These are phyloP conservation scores for Psettodes erumei DNA, from an alignment of 2,113 vertebrate species.

Conservation along the genomic window DNA sequence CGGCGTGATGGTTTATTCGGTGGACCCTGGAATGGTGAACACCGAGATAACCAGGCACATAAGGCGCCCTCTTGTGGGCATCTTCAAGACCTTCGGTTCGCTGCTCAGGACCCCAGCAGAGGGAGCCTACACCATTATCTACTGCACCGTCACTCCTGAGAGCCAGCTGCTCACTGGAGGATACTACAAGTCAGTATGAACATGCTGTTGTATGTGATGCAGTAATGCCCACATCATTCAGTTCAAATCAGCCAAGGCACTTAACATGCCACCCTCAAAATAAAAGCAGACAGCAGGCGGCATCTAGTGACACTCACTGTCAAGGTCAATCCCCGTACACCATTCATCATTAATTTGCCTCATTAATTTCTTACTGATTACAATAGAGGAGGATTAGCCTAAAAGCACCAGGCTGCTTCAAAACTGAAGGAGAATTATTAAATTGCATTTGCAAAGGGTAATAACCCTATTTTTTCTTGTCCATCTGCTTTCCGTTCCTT, in stretches of 20 bases:
- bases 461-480: neutral
- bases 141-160: conserved; percentile 76
- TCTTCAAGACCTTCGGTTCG: conserved; percentile 50
- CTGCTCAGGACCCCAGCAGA: conserved; percentile 75
- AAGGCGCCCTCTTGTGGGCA: conserved; percentile 47
- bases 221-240: neutral
- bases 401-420: neutral
- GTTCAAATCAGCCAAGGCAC: neutral
- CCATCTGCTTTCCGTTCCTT: neutral
- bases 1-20: conserved; percentile 74
- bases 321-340: neutral
- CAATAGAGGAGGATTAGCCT: neutral
- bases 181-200: conserved; percentile 74
- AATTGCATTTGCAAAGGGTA: neutral
- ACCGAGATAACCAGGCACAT: conserved; percentile 72
- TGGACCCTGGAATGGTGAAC: conserved; percentile 78
- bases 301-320: neutral
- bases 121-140: conserved; percentile 76
- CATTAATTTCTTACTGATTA: neutral
- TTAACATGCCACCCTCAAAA: neutral
- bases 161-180: conserved; percentile 68
- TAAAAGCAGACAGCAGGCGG: neutral
- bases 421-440: neutral
- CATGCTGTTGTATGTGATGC: too few species aligned
- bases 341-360: neutral